Conservation (phyloP, 2,113 vertebrate species). For the Candoia aspera region DNA sequence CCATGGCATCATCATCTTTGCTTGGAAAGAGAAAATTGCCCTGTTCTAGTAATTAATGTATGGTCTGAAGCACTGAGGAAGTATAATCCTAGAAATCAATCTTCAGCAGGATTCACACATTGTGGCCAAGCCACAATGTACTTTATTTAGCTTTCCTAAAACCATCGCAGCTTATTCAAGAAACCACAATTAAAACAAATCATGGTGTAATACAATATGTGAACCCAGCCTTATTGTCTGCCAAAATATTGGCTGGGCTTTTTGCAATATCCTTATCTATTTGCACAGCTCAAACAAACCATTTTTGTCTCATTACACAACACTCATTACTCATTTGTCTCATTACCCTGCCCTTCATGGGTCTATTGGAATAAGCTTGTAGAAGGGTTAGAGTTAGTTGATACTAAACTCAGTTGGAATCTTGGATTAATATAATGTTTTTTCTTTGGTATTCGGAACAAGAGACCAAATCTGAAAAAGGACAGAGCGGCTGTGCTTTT, state of each 20-base stretch:
- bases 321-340: neutral
- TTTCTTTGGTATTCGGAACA: neutral
- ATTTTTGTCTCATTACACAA: neutral
- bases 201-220: neutral
- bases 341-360: neutral
- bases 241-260: neutral
- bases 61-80: neutral
- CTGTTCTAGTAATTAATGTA: conserved; percentile 7
- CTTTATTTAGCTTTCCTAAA: neutral
- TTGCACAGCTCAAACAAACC: neutral
- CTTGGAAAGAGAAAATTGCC: neutral
- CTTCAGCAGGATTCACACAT: neutral
- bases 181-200: neutral
- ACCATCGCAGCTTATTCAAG: neutral
- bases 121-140: neutral
- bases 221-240: neutral
- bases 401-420: neutral
- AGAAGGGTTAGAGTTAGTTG: neutral
- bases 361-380: neutral
- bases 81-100: rapidly evolving
- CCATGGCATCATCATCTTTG: neutral
- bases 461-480: neutral
- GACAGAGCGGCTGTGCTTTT: neutral
- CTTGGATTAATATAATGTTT: conserved; percentile 6
- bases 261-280: neutral